Conservation (phyloP, 2,888 invertebrate species). For the Lasiommata megera region DNA sequence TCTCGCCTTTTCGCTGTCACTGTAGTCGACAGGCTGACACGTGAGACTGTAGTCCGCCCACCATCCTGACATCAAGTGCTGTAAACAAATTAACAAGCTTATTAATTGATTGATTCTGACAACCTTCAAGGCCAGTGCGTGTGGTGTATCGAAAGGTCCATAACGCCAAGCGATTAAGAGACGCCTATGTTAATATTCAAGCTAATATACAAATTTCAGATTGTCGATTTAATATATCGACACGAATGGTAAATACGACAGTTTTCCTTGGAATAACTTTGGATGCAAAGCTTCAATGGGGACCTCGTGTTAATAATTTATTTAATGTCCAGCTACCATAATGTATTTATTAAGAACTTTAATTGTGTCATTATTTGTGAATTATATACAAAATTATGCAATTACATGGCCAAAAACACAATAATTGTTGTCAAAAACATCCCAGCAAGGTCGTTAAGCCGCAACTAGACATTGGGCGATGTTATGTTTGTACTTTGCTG, state of each 20-base stretch:
- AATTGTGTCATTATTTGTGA: background rate
- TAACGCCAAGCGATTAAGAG: no score
- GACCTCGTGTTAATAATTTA: no score
- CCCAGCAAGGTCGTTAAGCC: background rate
- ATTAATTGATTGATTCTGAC: no score
- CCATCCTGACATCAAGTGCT: constrained; percentile 97
- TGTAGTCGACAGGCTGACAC: constrained; percentile 97
- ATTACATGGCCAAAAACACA: background rate
- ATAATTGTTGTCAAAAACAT: constrained; percentile 4
- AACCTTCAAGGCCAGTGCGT: no score
- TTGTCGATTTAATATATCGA: no score
- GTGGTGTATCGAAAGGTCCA: no score
- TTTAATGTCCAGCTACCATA: no score
- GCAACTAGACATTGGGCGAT: background rate
- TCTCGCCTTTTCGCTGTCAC: constrained; percentile 89
- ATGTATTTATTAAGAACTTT: background rate
- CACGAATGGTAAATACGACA: no score
- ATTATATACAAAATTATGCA: background rate
- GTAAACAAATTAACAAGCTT: constrained; percentile 48
- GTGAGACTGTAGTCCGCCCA: constrained; percentile 93
- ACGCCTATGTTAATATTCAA: no score
- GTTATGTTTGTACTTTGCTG: constrained; percentile 3
- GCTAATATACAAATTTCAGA: no score
- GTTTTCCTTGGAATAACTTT: no score
- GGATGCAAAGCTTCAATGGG: no score